Conservation (phyloP, 2,797 vertebrate species). For the Platalea minor region DNA sequence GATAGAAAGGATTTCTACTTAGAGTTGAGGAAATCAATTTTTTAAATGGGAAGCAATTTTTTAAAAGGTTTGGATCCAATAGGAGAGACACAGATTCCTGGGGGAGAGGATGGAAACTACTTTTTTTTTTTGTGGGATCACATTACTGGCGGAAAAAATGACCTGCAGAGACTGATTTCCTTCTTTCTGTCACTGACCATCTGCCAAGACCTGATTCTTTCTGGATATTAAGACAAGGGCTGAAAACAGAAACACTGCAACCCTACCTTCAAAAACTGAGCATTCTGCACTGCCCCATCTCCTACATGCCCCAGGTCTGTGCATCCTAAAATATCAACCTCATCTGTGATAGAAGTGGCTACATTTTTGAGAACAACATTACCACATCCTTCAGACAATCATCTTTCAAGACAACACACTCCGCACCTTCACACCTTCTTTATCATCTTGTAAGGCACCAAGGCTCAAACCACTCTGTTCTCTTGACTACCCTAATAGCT, state of each 20-base stretch:
- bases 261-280: background rate
- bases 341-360: background rate
- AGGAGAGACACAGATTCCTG: background rate
- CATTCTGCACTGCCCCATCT: background rate
- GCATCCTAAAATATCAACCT: background rate
- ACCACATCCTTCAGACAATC: background rate
- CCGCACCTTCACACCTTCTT: background rate
- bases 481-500: background rate
- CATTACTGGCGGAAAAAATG: slow-evolving; percentile 38
- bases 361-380: background rate
- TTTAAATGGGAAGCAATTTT: background rate
- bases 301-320: background rate
- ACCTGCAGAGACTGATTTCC: slow-evolving; percentile 23
- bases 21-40: background rate
- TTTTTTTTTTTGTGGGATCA: background rate
- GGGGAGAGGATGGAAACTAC: background rate
- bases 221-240: background rate
- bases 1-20: background rate
- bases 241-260: background rate
- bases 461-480: background rate
- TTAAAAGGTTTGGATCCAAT: background rate
- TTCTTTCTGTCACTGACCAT: slow-evolving; percentile 24
- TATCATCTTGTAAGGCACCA: background rate
- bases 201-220: slow-evolving; percentile 18
- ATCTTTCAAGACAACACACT: background rate